Base-by-base conservation (phyloP, 2,888 invertebrate species). In the Microplitis deprimator region DNA sequence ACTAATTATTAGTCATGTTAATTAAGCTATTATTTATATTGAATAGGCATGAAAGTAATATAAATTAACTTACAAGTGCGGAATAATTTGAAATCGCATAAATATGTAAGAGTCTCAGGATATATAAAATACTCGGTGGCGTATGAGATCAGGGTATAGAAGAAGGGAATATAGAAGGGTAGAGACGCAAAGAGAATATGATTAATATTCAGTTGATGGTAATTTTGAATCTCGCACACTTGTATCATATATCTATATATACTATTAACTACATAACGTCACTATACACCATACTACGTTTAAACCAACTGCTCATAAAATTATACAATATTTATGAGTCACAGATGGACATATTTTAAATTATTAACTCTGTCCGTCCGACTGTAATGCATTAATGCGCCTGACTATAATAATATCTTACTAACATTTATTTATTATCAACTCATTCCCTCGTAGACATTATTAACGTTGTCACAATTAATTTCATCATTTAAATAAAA, bases 141-240 rank as follows among this genome's bases (percentile, higher is more conserved):
- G 50, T 50, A 10, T 50, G 13, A 7, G 7, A 13, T 13, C 50
- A 13, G 50, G 50, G 50, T 7, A 13, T 13, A 29, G 29, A 10
- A 50, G 50, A 50, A 50, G 50, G 50, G 50, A 50, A 50, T 50
- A 50, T 13, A 65, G 29, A 20, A 29, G 29, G 38, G 13, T 65
- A 65, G 29, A 20, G 65, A 65, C 50, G 50, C 50, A 65, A 65
- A 29, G 65, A 65, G 65, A 65, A 65, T 29, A 29, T 65, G 65
- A 65, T 65, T 65, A 65, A 65, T 65, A 65, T 65, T 65, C 65
- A 65, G 29, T 29, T 65, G 29, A 65, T 65, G 65, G 65, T 65
- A 65, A 65, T 65, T 65, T 65, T 65, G 65, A 65, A 29, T 10
- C 20, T 29, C 65, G 20, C 17, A 20, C 20, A 62, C 62, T 62